Percentiles rank a stretch among this genome's conserved stretches.
Evolutionary conservation across 37 sponge, comb jelly and placozoan genomes (phyloP).

Genomic region (Chondrilla cf. caribensis): DNA sequence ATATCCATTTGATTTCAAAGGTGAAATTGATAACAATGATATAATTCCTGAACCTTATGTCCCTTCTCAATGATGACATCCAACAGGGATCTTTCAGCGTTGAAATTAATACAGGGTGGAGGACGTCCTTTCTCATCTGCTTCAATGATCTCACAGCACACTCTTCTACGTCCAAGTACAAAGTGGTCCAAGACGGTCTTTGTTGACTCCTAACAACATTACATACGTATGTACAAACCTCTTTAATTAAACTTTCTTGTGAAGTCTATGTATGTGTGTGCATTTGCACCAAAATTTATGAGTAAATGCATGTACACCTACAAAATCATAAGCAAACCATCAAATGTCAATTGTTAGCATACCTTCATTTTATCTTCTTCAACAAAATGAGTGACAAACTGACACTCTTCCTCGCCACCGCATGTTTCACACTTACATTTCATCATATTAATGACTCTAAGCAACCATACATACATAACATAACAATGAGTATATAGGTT

Average conservation of each 20-base stretch:
- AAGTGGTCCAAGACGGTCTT: conserved; percentile 10
- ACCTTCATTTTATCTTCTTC: neutral
- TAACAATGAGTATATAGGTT: neutral
- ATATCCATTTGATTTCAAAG: too few species aligned
- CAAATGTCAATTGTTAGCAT: too few species aligned
- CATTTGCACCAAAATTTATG: too few species aligned
- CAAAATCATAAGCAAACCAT: neutral
- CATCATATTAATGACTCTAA: neutral
- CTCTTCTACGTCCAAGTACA: conserved; percentile 5
- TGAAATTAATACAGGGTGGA: neutral
- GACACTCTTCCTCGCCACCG: neutral
- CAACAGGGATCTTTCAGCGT: neutral
- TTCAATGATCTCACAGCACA: conserved; percentile 18
- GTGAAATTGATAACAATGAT: too few species aligned
- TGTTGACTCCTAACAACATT: conserved; percentile 15
- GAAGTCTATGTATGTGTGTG: too few species aligned
- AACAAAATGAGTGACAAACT: neutral
- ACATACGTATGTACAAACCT: too few species aligned
- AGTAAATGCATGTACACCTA: too few species aligned
- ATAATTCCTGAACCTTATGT: neutral
- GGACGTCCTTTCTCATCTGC: conserved; percentile 10
- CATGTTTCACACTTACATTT: neutral
- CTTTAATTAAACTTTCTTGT: too few species aligned
- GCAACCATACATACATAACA: too few species aligned
- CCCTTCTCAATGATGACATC: neutral